Conservation (phyloP, 2,113 vertebrate species). For the Carassius auratus region DNA sequence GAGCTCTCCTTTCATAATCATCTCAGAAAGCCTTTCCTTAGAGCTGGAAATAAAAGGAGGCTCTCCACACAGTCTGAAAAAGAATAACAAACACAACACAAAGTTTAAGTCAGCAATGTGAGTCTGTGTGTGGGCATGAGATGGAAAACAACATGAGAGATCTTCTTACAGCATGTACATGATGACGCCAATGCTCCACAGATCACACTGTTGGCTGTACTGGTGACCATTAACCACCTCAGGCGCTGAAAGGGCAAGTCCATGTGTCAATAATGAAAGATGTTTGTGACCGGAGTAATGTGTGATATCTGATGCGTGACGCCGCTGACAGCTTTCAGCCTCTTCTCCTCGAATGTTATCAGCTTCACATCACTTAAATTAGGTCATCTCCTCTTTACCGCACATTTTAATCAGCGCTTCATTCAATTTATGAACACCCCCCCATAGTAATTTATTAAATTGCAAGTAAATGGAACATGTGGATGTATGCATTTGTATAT, state of each 20-base stretch:
- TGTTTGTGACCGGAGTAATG: neutral
- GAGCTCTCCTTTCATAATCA: conserved; percentile 77
- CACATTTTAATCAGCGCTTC: conserved; percentile 51
- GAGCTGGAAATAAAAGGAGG: conserved; percentile 80
- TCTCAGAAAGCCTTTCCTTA: conserved; percentile 80
- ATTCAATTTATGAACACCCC: conserved; percentile 50
- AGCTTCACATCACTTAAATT: conserved; percentile 44
- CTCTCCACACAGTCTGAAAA: conserved; percentile 75
- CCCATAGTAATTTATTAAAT: conserved; percentile 40
- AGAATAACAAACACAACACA: neutral
- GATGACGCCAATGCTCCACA: conserved; percentile 91
- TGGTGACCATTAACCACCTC: conserved; percentile 86
- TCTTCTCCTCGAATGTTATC: conserved; percentile 30
- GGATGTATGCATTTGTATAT: conserved; percentile 30
- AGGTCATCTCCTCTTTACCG: conserved; percentile 47
- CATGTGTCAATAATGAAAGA: conserved; percentile 58
- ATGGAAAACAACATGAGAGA: neutral
- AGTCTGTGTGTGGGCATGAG: neutral
- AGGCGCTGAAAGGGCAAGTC: conserved; percentile 83
- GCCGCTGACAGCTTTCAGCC: conserved; percentile 24
- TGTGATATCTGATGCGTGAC: conserved; percentile 35
- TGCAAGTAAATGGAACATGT: conserved; percentile 35
- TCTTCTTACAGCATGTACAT: conserved; percentile 90
- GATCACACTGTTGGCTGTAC: conserved; percentile 88
- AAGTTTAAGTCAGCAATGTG: neutral